Base-by-base conservation (phyloP, 1,140 invertebrate genomes). In the Penaeus indicus region DNA sequence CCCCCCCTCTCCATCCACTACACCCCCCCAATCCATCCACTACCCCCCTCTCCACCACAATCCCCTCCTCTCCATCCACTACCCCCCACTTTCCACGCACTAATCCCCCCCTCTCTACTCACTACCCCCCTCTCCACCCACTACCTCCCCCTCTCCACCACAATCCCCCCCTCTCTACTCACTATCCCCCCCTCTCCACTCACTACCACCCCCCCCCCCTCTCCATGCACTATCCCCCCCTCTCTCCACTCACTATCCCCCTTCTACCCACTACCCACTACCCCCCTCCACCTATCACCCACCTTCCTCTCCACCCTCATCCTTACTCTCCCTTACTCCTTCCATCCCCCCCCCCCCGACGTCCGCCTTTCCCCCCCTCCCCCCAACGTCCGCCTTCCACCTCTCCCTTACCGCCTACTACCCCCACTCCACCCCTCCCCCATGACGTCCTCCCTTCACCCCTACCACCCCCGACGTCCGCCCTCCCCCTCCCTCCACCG, bases 251-350 rank as follows among this genome's bases (percentile, higher is more conserved):
- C 47, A 47, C 5, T 13, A 7, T 4, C 47, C 47, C 47, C 47
- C 4, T n/a, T n/a, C n/a, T n/a, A 84, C 69, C 64, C 38, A 60
- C 75, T 72, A 84, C 32, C 75, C 64, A 84, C 69, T 84, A 84
- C 72, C 61, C 60, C 27, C 47, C 62, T 75, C 72, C 32, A 11
- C 21, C 67, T 18, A 25, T 7, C 1, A 22, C 47, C 19, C 62
- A 62, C 27, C n/a, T 32, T 27, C 61, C 11, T 27, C 18, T 3
- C 32, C 32, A 11, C 21, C 32, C 64, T 1, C 61, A 32, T 32
- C 32, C 19, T 25, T 8, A 27, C 63, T 38, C 62, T 10, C 19
- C 19, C 11, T 54, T 27, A n/a, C 80, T n/a, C 63, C 80, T 21
- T 25, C 21, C 21, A n/a, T 19, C 80, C 63, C 63, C 75, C 11